phyloP scores from a whole-genome alignment of 2,797 vertebrate genomes.

The Rhinophrynus dorsalis region DNA sequence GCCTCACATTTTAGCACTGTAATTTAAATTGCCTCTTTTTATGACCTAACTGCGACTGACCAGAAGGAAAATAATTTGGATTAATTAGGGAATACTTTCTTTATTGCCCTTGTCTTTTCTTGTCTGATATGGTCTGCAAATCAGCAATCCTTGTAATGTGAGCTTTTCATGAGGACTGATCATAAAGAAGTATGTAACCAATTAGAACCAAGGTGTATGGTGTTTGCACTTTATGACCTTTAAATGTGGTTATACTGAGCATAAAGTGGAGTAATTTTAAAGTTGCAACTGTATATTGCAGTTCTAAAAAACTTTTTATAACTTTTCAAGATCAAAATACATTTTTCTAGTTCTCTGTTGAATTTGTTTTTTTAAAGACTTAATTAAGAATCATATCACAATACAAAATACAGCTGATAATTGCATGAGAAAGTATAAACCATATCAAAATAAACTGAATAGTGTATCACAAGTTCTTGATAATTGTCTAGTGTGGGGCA shows the following conservation, averaged over 20 bases:
- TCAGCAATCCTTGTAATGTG: neutral
- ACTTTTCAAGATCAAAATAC: neutral
- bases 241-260: neutral
- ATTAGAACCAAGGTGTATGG: constrained; percentile 9
- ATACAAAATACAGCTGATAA: too few relatives aligned
- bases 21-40: constrained; percentile 50
- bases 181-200: constrained; percentile 20
- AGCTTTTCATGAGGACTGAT: constrained; percentile 20
- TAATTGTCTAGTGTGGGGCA: too few relatives aligned
- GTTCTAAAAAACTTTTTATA: constrained; percentile 2
- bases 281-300: neutral
- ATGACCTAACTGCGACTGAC: constrained; percentile 53
- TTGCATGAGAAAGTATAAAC: too few relatives aligned
- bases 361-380: neutral
- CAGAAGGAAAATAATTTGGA: constrained; percentile 47
- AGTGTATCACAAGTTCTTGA: too few relatives aligned
- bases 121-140: constrained; percentile 34
- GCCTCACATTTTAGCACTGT: constrained; percentile 48
- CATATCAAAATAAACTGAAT: too few relatives aligned
- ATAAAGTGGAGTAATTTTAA: constrained; percentile 1
- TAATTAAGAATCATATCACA: too few relatives aligned
- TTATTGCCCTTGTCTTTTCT: constrained; percentile 42
- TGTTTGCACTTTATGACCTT: constrained; percentile 17
- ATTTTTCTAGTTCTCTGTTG: neutral
- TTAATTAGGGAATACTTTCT: constrained; percentile 50